phyloP scores from a whole-genome alignment of 2,113 vertebrate species.

The rat (Rattus norvegicus) region GRCr8 NC_086019.1:133586501-133587000 shows the following conservation, averaged over 20 bases:
- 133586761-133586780: not conserved
- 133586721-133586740: not conserved
- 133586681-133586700: not conserved
- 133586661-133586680: not conserved
- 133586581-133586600: not conserved
- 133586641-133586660: not conserved
- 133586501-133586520: slow-evolving; percentile 20
- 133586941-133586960: not conserved
- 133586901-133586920: slow-evolving; percentile 19
- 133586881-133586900: not conserved
- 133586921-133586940: not conserved
- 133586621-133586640: not conserved
- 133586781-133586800: not conserved
- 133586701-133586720: not conserved
- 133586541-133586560: not conserved
- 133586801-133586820: not conserved
- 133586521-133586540: slow-evolving; percentile 29
- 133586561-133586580: slow-evolving; percentile 15
- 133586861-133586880: too few relatives aligned
- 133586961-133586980: not conserved
- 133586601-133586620: not conserved
- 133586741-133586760: not conserved
- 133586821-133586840: not conserved
- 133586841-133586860: too few relatives aligned
- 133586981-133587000: not conserved